A percentile compares a stretch with the other conserved stretches of the same genome.
Conservation (phyloP, 2,888 invertebrate species). For the Cerastis rubricosa region DNA sequence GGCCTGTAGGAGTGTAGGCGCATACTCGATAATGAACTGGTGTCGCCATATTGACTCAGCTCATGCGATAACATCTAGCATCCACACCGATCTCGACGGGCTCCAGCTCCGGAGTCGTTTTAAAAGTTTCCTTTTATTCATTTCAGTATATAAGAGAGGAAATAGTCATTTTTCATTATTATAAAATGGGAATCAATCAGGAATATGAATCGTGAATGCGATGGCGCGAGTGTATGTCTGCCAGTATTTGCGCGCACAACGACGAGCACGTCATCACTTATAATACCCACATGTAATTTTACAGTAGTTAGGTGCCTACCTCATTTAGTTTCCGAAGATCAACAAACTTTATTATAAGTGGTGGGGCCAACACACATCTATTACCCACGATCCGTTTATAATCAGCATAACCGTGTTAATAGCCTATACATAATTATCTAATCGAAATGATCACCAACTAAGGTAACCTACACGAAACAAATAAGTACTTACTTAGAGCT, state of each 20-base stretch:
- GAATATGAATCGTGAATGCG: slow-evolving; percentile 29
- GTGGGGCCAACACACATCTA: slow-evolving; percentile 1
- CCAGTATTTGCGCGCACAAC: slow-evolving; percentile 19
- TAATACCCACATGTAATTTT: neutral
- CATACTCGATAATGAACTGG: slow-evolving; percentile 54
- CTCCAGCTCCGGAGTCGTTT: neutral
- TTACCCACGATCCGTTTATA: neutral
- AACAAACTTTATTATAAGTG: neutral
- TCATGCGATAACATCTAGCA: slow-evolving; percentile 9
- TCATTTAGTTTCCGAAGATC: neutral
- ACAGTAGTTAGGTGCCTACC: too few relatives aligned
- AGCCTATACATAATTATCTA: too few relatives aligned
- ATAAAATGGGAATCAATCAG: slow-evolving; percentile 23
- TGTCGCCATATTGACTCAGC: slow-evolving; percentile 34
- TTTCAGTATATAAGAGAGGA: neutral
- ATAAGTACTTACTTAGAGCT: neutral
- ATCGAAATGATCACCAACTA: too few relatives aligned
- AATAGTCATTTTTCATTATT: slow-evolving; percentile 23
- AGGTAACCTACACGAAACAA: neutral
- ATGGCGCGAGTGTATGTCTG: slow-evolving; percentile 41
- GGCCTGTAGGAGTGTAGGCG: slow-evolving; percentile 38
- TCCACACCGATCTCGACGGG: slow-evolving; percentile 7
- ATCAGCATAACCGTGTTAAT: neutral
- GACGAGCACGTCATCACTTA: slow-evolving; percentile 38
- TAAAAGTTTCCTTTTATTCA: slow-evolving; percentile 28